Conservation (phyloP, 2,113 vertebrate genomes). For the Sterrhoptilus dennistouni region DNA sequence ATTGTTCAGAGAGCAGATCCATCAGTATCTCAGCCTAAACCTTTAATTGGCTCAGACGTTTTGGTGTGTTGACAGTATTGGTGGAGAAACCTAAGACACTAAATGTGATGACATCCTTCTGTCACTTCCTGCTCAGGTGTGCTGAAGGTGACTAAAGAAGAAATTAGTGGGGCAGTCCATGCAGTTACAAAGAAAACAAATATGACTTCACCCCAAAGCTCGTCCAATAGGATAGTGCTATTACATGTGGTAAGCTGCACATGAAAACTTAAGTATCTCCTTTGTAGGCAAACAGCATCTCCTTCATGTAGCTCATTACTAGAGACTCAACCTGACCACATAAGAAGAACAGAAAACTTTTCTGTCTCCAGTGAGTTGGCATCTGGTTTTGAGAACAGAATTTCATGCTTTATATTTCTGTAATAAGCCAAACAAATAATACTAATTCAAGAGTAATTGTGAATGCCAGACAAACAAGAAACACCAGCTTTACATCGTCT, state of each 20-base stretch:
- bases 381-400: background rate
- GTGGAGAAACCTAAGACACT: background rate
- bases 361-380: background rate
- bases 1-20: background rate
- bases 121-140: background rate
- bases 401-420: background rate
- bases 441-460: constrained; percentile 27
- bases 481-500: background rate
- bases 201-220: background rate
- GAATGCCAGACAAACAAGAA: constrained; percentile 12
- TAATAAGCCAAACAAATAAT: constrained; percentile 9
- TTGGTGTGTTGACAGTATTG: background rate
- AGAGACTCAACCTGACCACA: background rate
- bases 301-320: background rate
- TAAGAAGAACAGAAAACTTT: background rate
- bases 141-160: background rate
- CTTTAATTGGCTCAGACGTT: background rate
- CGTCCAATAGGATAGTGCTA: background rate
- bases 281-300: background rate
- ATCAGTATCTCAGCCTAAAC: background rate
- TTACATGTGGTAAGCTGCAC: background rate
- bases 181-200: background rate
- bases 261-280: background rate
- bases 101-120: background rate
- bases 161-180: background rate